phyloP scores from a whole-genome alignment of 2,797 vertebrate species.

The Amblyraja radiata region DNA sequence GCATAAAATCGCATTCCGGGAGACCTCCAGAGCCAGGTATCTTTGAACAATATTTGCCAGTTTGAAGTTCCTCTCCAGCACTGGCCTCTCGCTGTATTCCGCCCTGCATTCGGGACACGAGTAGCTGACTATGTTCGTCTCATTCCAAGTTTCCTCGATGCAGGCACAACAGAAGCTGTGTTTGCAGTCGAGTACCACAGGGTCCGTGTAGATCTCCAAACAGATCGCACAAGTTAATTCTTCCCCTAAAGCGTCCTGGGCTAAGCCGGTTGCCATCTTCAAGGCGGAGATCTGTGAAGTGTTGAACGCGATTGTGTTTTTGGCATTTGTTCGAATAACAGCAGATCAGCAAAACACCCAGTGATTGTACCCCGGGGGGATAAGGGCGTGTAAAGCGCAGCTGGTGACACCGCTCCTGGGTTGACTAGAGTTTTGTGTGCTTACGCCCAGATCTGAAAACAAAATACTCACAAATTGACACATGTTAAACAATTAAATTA shows the following conservation, averaged over 20 bases:
- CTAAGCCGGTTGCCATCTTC: conserved; percentile 21
- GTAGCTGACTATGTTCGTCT: background rate
- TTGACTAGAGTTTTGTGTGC: background rate
- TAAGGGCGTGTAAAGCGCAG: background rate
- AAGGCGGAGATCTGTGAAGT: background rate
- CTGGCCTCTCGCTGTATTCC: background rate
- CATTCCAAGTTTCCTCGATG: conserved; percentile 27
- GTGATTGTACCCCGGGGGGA: background rate
- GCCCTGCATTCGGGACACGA: conserved; percentile 32
- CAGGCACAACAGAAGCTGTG: conserved; percentile 37
- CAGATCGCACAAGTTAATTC: conserved; percentile 38
- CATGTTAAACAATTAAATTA: background rate
- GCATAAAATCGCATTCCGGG: conserved; percentile 46
- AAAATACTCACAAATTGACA: background rate
- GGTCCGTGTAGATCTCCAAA: conserved; percentile 34
- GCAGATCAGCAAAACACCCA: conserved; percentile 21
- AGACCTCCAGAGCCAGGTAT: conserved; percentile 28
- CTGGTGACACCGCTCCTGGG: background rate
- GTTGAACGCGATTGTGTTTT: background rate
- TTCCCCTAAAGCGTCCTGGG: conserved; percentile 13
- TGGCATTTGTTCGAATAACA: background rate
- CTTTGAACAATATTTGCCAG: conserved; percentile 33
- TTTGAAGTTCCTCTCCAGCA: conserved; percentile 32
- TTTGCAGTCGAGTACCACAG: conserved; percentile 27
- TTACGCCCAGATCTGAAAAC: background rate